phyloP scores from a whole-genome alignment of 2,888 invertebrate genomes.

The Oscheius onirici region DNA sequence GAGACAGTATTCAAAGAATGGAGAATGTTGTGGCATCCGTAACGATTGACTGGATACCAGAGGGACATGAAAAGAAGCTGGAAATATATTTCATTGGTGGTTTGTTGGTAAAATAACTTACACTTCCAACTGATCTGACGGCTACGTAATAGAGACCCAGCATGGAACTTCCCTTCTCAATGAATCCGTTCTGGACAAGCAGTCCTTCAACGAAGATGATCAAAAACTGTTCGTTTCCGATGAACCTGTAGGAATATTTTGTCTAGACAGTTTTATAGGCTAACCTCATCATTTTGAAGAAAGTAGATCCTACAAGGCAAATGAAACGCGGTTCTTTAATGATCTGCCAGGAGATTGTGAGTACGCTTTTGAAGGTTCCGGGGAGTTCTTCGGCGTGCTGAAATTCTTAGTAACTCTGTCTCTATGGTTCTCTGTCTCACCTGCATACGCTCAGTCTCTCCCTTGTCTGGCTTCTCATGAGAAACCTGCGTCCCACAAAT shows the following conservation, averaged over 20 bases:
- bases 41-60: constrained; percentile 43
- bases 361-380: constrained; percentile 30
- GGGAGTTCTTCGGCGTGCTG: constrained; percentile 31
- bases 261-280: not conserved
- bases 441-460: constrained; percentile 37
- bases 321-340: constrained; percentile 54
- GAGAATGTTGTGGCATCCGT: constrained; percentile 54
- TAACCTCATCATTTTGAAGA: constrained; percentile 54
- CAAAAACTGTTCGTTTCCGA: constrained; percentile 56
- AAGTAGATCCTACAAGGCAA: constrained; percentile 52
- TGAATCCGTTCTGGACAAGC: constrained; percentile 45
- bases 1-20: constrained; percentile 44
- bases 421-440: not conserved
- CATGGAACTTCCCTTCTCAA: constrained; percentile 48
- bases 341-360: constrained; percentile 55
- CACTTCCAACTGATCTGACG: constrained; percentile 51
- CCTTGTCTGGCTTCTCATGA: constrained; percentile 34
- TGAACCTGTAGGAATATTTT: constrained; percentile 34
- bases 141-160: constrained; percentile 53
- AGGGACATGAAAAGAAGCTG: constrained; percentile 54
- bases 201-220: constrained; percentile 58
- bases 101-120: constrained; percentile 28
- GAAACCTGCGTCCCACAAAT: constrained; percentile 33
- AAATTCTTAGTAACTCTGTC: not conserved
- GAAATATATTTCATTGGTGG: not conserved